These are phyloP conservation scores for Embiotoca jacksoni DNA, from an alignment of 2,113 vertebrate species.

Conservation along the genomic window DNA sequence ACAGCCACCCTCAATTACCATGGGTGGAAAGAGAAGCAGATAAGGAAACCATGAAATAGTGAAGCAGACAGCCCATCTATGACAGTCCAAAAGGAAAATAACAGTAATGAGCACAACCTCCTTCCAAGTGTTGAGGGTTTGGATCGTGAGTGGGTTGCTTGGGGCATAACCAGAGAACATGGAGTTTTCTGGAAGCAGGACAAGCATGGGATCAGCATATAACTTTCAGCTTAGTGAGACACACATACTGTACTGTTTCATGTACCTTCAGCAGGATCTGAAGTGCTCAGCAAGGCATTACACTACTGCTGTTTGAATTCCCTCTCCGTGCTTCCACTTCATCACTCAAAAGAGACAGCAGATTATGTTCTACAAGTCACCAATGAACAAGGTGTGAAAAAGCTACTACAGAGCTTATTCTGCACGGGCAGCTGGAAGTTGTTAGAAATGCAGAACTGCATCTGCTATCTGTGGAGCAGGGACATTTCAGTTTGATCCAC, in stretches of 20 bases:
- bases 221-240: conserved; percentile 25
- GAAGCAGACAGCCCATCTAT: conserved; percentile 73
- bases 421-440: conserved; percentile 62
- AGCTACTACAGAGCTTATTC: conserved; percentile 33
- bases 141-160: conserved; percentile 57
- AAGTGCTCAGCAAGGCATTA: not conserved
- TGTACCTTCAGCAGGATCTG: not conserved
- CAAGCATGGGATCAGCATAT: conserved; percentile 39
- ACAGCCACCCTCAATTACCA: conserved; percentile 81
- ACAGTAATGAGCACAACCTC: conserved; percentile 67
- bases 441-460: conserved; percentile 48
- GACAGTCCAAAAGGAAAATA: conserved; percentile 76
- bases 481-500: conserved; percentile 54
- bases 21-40: conserved; percentile 83
- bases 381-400: conserved; percentile 58
- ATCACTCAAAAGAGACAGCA: conserved; percentile 26
- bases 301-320: conserved; percentile 2
- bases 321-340: conserved; percentile 3
- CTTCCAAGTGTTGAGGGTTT: conserved; percentile 73
- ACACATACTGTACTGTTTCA: conserved; percentile 8
- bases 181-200: conserved; percentile 64
- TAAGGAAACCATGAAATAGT: conserved; percentile 78
- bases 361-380: conserved; percentile 51
- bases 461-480: conserved; percentile 45
- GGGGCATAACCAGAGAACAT: conserved; percentile 65